Percentiles rank a stretch among this genome's conserved stretches.
These are phyloP conservation scores for Cichlasoma orientale DNA, from an alignment of 2,797 vertebrate species.

Conservation along the genomic window DNA sequence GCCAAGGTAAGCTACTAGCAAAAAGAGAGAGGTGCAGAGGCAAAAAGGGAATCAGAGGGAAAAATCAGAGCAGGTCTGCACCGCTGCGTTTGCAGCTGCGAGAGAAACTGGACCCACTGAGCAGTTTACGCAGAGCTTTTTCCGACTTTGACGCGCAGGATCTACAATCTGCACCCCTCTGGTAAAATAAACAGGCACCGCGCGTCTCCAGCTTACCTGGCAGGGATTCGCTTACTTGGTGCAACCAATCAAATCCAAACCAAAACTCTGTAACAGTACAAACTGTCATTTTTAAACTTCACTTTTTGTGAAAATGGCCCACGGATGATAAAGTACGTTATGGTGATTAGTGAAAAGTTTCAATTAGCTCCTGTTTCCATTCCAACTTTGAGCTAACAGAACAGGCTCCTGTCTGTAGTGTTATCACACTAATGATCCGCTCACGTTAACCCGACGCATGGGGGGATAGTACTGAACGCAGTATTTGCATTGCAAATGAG, in stretches of 20 bases:
- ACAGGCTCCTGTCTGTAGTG: background rate
- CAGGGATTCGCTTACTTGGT: background rate
- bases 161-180: background rate
- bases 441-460: background rate
- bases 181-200: background rate
- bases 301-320: background rate
- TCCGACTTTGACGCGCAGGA: too few relatives aligned
- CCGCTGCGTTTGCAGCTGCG: too few relatives aligned
- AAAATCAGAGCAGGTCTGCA: too few relatives aligned
- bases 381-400: background rate
- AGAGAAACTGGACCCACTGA: too few relatives aligned
- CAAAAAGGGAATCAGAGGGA: too few relatives aligned
- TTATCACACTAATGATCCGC: background rate
- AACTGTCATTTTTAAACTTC: background rate
- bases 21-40: too few relatives aligned
- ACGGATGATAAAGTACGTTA: background rate
- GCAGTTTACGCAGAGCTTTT: too few relatives aligned
- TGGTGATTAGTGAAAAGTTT: background rate
- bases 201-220: background rate
- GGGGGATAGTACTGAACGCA: background rate
- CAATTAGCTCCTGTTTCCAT: background rate
- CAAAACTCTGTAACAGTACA: background rate
- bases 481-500: background rate
- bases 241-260: background rate
- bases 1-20: background rate